Percentiles rank a stretch among this genome's conserved stretches.
These are phyloP conservation scores for Litocranius walleri DNA, from an alignment of 2,113 vertebrate species.

Conservation along the genomic window DNA sequence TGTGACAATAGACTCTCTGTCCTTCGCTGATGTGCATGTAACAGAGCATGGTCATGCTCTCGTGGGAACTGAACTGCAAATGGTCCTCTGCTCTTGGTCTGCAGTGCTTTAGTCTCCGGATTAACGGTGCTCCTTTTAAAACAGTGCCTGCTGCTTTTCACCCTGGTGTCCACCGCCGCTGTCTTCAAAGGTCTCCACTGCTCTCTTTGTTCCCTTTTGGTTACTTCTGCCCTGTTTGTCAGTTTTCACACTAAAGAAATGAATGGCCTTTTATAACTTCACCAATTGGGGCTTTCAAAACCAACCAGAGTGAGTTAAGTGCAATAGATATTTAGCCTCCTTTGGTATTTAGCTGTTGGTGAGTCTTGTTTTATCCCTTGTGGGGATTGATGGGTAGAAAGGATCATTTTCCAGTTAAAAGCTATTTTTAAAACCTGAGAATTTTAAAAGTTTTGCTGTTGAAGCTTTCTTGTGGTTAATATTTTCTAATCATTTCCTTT, in stretches of 20 bases:
- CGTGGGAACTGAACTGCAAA: slow-evolving; percentile 38
- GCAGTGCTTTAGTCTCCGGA: slow-evolving; percentile 21
- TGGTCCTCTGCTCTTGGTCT: slow-evolving; percentile 31
- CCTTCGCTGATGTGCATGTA: slow-evolving; percentile 12
- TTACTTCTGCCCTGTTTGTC: slow-evolving; percentile 62
- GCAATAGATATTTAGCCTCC: slow-evolving; percentile 5
- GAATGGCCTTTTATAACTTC: slow-evolving; percentile 58
- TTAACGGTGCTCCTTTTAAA: slow-evolving; percentile 42
- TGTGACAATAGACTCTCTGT: slow-evolving; percentile 43
- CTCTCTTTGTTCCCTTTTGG: slow-evolving; percentile 53
- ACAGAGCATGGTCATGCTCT: slow-evolving; percentile 24
- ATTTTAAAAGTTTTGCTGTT: not conserved
- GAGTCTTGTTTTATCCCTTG: slow-evolving; percentile 33
- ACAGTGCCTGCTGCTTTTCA: slow-evolving; percentile 38
- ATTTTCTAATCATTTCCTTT: slow-evolving; percentile 21
- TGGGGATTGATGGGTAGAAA: not conserved
- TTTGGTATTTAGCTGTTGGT: slow-evolving; percentile 35
- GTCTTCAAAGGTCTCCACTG: slow-evolving; percentile 41
- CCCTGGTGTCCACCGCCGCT: not conserved
- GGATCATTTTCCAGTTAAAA: slow-evolving; percentile 21
- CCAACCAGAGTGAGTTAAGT: slow-evolving; percentile 27
- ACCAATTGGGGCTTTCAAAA: slow-evolving; percentile 47
- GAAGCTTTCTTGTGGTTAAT: not conserved
- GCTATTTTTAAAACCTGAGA: slow-evolving; percentile 4
- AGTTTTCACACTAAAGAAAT: slow-evolving; percentile 56